phyloP scores from a whole-genome alignment of 2,797 vertebrate species.

The Sitta carolinensis region DNA sequence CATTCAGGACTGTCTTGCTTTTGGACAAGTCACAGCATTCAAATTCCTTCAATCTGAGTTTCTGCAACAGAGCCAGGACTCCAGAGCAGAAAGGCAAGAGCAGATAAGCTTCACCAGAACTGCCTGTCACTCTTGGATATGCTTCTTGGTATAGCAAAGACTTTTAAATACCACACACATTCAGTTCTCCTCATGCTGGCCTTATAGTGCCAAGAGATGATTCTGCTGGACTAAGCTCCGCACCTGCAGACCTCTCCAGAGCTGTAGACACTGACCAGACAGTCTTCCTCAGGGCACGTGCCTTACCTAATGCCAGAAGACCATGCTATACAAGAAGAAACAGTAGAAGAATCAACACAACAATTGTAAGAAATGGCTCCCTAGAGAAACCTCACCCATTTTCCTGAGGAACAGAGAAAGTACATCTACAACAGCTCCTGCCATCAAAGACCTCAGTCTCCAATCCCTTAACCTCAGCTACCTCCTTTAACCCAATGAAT shows the following conservation, averaged over 20 bases:
- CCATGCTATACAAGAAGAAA: not conserved
- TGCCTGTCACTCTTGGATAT: not conserved
- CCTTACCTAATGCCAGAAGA: not conserved
- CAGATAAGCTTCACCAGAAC: not conserved
- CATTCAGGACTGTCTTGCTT: not conserved
- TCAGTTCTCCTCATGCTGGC: not conserved
- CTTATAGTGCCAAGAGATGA: not conserved
- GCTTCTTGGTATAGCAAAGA: not conserved
- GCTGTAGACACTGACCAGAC: not conserved
- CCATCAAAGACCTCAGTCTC: not conserved
- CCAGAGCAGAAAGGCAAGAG: not conserved
- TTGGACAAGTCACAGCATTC: not conserved
- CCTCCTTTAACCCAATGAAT: not conserved
- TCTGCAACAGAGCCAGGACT: not conserved
- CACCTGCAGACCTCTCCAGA: not conserved
- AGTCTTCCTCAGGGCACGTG: not conserved
- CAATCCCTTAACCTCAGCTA: not conserved
- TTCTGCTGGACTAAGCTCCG: not conserved
- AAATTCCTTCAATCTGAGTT: not conserved
- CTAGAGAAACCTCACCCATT: not conserved
- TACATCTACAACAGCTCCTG: not conserved
- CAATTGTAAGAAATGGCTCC: not conserved
- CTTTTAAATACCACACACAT: not conserved
- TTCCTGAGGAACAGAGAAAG: not conserved
- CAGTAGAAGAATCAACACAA: not conserved